phyloP scores from a whole-genome alignment of 2,113 vertebrate genomes.

The Sylvicapra grimmia region DNA sequence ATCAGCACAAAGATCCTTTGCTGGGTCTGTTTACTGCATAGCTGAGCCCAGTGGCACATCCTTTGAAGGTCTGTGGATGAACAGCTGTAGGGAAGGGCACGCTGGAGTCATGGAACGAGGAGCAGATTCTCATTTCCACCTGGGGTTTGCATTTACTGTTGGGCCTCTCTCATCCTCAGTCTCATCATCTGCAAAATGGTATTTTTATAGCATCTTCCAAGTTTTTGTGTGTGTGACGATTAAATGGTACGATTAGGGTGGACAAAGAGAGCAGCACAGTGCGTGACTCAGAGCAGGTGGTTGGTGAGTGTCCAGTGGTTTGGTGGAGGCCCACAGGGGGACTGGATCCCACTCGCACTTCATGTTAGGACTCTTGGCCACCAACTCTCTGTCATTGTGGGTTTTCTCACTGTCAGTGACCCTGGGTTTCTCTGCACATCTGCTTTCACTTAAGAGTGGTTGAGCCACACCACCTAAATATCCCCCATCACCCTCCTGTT shows the following conservation, averaged over 20 bases:
- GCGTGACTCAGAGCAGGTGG: background rate
- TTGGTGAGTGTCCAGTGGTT: background rate
- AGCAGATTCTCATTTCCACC: background rate
- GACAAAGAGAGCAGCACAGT: background rate
- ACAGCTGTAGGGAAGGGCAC: background rate
- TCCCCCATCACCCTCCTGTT: background rate
- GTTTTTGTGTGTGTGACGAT: background rate
- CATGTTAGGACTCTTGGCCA: background rate
- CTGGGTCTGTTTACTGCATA: background rate
- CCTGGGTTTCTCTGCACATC: background rate
- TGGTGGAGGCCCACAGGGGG: background rate
- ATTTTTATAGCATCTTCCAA: background rate
- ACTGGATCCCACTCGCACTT: background rate
- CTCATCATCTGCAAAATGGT: background rate
- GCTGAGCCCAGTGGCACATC: constrained; percentile 8
- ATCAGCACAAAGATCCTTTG: background rate
- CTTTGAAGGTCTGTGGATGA: constrained; percentile 18
- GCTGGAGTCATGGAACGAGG: background rate
- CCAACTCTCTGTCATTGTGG: background rate
- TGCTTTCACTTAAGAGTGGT: background rate
- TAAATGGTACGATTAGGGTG: background rate
- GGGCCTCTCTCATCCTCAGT: background rate
- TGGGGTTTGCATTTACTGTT: background rate
- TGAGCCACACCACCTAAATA: background rate
- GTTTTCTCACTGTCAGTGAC: background rate